Percentiles rank a stretch among this genome's conserved stretches.
Conservation (phyloP, 1,140 invertebrate species). For the Drosophila parvula region DNA sequence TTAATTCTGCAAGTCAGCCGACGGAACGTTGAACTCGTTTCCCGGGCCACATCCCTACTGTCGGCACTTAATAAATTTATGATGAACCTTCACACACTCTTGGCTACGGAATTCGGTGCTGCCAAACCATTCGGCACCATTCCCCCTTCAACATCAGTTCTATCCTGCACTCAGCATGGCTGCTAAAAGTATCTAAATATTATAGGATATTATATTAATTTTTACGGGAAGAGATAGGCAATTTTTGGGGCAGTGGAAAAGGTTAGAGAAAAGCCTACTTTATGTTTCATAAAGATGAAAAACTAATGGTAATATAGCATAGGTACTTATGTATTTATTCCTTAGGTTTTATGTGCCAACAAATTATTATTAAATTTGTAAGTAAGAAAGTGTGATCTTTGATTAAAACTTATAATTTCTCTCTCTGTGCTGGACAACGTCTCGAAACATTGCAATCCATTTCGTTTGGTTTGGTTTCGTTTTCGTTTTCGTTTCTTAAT, state of each 20-base stretch:
- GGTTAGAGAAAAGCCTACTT: too few relatives aligned
- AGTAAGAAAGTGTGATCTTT: too few relatives aligned
- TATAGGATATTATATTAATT: neutral
- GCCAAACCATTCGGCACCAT: constrained; percentile 8
- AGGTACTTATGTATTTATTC: too few relatives aligned
- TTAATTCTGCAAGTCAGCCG: constrained; percentile 36
- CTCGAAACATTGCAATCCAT: constrained; percentile 6
- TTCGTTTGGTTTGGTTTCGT: constrained; percentile 29
- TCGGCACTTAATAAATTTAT: constrained; percentile 76
- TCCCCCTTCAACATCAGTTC: neutral
- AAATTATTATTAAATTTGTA: too few relatives aligned
- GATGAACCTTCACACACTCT: constrained; percentile 70
- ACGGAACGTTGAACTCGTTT: constrained; percentile 45
- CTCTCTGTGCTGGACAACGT: constrained; percentile 12
- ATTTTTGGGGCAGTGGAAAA: neutral
- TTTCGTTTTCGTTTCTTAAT: constrained; percentile 56
- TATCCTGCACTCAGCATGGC: neutral
- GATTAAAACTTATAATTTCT: neutral
- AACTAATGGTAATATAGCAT: too few relatives aligned
- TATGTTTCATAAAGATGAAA: too few relatives aligned
- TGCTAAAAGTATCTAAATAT: neutral
- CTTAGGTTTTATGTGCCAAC: too few relatives aligned
- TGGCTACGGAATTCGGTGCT: constrained; percentile 22
- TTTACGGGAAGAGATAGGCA: neutral
- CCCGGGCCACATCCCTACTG: constrained; percentile 49